A percentile compares a stretch with the other conserved stretches of the same genome.
These are phyloP conservation scores for Sinodicranocentrus sp. DNA, from an alignment of 2,888 invertebrate species.

Conservation along the genomic window DNA sequence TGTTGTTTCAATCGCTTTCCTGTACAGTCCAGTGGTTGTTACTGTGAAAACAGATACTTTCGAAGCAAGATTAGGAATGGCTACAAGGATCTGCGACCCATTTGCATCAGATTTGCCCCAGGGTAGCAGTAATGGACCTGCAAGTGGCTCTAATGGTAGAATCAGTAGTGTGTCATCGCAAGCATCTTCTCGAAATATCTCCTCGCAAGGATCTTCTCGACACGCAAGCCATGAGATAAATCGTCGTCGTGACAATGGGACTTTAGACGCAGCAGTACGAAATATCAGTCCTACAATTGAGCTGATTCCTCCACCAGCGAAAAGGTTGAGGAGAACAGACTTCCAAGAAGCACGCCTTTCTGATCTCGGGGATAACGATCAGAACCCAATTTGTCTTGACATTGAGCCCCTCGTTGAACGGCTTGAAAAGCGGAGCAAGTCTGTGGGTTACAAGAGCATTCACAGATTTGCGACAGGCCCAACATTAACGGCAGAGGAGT, in stretches of 20 bases:
- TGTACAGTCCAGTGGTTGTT: conserved; percentile 64
- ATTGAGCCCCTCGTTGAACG: conserved; percentile 18
- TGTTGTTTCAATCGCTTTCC: too few species aligned
- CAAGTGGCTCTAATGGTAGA: conserved; percentile 8
- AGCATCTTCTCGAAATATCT: conserved; percentile 13
- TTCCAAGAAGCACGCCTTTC: background rate
- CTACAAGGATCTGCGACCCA: conserved; percentile 36
- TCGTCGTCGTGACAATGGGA: background rate
- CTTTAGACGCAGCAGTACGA: background rate
- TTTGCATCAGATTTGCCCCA: conserved; percentile 13
- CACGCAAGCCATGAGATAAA: conserved; percentile 26
- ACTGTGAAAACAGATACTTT: conserved; percentile 52
- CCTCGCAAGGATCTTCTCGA: conserved; percentile 23
- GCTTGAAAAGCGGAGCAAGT: conserved; percentile 5
- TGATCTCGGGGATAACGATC: background rate
- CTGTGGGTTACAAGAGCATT: conserved; percentile 4
- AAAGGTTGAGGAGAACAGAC: conserved; percentile 39
- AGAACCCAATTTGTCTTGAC: background rate
- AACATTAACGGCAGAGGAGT: conserved; percentile 18
- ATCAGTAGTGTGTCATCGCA: conserved; percentile 61
- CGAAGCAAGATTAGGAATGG: conserved; percentile 62
- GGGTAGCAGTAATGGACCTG: background rate
- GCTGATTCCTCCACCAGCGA: conserved; percentile 18
- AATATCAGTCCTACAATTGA: background rate
- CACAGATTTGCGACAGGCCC: conserved; percentile 5